Evolutionary conservation across 2,888 invertebrate genomes (phyloP), one percentile per base, ranked within the genome.

Genomic region (Strigamia transsilvanica): DNA sequence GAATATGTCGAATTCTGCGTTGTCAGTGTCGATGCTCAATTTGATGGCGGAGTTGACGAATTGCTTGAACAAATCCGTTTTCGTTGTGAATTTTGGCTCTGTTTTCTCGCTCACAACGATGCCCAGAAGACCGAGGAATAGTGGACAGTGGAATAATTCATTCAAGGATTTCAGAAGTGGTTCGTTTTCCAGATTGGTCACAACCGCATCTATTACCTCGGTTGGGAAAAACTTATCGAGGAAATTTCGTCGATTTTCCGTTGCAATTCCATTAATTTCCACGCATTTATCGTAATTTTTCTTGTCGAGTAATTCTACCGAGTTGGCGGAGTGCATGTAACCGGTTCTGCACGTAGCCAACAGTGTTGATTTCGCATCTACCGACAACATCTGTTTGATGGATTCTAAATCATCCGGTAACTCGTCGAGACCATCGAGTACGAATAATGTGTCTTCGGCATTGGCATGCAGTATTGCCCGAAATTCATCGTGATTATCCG

Each of bases 11-110:
- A 73, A 73, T 73, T 73, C 73, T 13, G 5, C 27, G 32, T 73
- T 73, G 32, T n/a, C 73, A n/a, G 73, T 32, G 27, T 73, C 73
- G 73, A 73, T 73, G 73, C 73, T 73, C 32, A 27, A 15, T n/a
- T 73, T 73, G 32, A 73, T 73, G 12, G 73, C 73, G 32, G 13
- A 73, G n/a, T 73, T 73, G 32, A 73, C 7, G 15, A 73, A 12
- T 73, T 73, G 27, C 32, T 73, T 73, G 73, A 73, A 73, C n/a
- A 73, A 32, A 32, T 73, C 73, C 32, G 73, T 73, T 32, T 73
- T 73, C 32, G 12, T 73, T 27, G 7, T 32, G 13, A 32, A 32
- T 32, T 32, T 13, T 32, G n/a, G 15, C 27, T 73, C 32, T 32
- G 27, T 13, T 13, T 23, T 73, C 13, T 73, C 7, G 32, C 7